Conservation (phyloP, 2,888 invertebrate genomes). For the Cactoblastis cactorum region DNA sequence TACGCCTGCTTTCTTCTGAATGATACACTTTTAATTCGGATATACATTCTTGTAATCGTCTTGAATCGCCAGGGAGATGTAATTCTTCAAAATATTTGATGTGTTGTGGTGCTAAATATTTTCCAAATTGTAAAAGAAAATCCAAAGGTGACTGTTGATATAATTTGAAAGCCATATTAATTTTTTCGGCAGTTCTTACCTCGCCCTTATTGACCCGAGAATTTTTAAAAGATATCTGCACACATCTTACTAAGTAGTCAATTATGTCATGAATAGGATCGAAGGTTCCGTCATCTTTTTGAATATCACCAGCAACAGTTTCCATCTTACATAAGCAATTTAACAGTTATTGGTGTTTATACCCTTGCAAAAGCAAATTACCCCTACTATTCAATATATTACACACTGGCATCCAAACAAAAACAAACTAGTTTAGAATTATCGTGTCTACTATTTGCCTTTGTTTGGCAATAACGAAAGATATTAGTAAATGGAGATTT, state of each 20-base stretch:
- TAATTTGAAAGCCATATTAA: constrained; percentile 81
- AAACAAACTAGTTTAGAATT: too few species aligned
- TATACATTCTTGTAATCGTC: constrained; percentile 82
- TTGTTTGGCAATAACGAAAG: too few species aligned
- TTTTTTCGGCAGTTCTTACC: constrained; percentile 83
- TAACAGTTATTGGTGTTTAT: too few species aligned
- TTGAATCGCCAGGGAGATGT: constrained; percentile 42
- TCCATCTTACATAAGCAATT: not conserved
- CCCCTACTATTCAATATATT: too few species aligned
- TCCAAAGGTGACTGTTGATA: constrained; percentile 82
- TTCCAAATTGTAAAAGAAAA: constrained; percentile 89
- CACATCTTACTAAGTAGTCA: constrained; percentile 79
- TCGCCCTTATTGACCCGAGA: constrained; percentile 90
- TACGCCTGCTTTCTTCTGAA: constrained; percentile 68
- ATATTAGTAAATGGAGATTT: too few species aligned
- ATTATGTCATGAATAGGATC: constrained; percentile 79
- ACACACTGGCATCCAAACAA: too few species aligned
- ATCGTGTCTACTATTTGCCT: too few species aligned
- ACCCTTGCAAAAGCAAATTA: too few species aligned
- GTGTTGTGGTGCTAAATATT: constrained; percentile 83
- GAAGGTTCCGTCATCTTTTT: constrained; percentile 33
- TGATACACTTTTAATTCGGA: constrained; percentile 80
- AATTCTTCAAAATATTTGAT: constrained; percentile 82
- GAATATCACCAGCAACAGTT: not conserved
- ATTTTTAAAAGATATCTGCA: constrained; percentile 86